These are phyloP conservation scores for Heliocidaris tuberculata DNA, from an alignment of 35 echinoderm and acorn worm genomes.

Conservation along the genomic window DNA sequence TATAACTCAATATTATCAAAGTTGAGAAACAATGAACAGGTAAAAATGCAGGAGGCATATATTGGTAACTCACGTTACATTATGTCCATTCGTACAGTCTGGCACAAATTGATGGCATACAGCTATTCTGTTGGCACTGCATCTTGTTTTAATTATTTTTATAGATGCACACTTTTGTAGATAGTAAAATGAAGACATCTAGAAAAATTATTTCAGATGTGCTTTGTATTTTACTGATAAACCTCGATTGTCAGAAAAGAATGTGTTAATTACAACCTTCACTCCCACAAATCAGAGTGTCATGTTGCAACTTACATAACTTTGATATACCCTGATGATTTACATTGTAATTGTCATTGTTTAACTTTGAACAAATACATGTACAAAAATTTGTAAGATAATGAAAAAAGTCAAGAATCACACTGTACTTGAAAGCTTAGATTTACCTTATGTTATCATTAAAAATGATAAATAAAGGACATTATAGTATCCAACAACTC, in stretches of 20 bases:
- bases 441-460: background rate
- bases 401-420: background rate
- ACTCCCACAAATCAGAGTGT: background rate
- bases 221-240: constrained; percentile 6
- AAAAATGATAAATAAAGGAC: background rate
- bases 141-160: constrained; percentile 16
- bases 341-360: constrained; percentile 14
- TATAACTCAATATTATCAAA: background rate
- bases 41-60: constrained; percentile 19
- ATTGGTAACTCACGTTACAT: too few relatives aligned
- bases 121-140: constrained; percentile 26
- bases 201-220: too few relatives aligned
- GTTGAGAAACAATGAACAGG: constrained; percentile 33
- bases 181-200: background rate
- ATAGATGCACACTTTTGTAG: background rate
- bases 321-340: constrained; percentile 7
- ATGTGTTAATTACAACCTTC: background rate
- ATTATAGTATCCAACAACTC: too few relatives aligned
- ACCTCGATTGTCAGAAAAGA: too few relatives aligned
- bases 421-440: background rate
- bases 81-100: background rate
- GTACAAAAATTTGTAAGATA: background rate
- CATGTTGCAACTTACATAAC: background rate
- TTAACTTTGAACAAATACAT: background rate
- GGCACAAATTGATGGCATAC: constrained; percentile 15